phyloP scores from a whole-genome alignment of 2,888 invertebrate genomes.

The Hydroisotoma schaefferi region DNA sequence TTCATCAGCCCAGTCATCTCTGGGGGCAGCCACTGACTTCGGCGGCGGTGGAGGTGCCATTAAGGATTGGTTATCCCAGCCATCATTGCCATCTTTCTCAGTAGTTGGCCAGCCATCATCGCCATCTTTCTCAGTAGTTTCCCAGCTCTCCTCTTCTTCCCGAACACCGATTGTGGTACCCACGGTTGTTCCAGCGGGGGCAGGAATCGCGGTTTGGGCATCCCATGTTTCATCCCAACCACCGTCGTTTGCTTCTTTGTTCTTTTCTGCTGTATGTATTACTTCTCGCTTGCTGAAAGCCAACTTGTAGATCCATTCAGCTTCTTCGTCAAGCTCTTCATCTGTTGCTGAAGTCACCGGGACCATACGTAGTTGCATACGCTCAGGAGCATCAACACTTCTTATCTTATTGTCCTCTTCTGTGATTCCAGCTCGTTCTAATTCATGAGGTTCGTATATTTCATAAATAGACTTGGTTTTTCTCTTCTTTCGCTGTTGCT shows the following conservation, averaged over 20 bases:
- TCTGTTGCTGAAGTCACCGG: slow-evolving; percentile 79
- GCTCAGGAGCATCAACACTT: slow-evolving; percentile 82
- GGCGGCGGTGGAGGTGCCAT: background rate
- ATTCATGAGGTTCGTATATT: slow-evolving; percentile 94
- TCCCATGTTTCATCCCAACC: slow-evolving; percentile 37
- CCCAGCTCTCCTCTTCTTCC: background rate
- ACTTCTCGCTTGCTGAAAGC: slow-evolving; percentile 70
- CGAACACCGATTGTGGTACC: background rate
- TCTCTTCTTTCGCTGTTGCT: slow-evolving; percentile 69
- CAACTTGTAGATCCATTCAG: slow-evolving; percentile 95
- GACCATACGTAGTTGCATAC: slow-evolving; percentile 84
- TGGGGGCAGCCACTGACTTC: background rate
- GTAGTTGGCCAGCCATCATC: slow-evolving; percentile 5
- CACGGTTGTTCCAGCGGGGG: slow-evolving; percentile 23
- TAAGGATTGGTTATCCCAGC: background rate
- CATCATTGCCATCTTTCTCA: slow-evolving; percentile 4
- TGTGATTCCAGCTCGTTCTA: slow-evolving; percentile 93
- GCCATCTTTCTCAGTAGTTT: slow-evolving; percentile 1
- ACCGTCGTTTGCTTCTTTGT: slow-evolving; percentile 18
- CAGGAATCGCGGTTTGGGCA: slow-evolving; percentile 25
- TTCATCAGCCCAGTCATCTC: slow-evolving; percentile 32
- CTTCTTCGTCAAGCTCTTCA: slow-evolving; percentile 86
- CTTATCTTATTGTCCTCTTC: slow-evolving; percentile 88
- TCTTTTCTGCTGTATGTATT: slow-evolving; percentile 13
- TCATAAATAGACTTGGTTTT: slow-evolving; percentile 84